Evolutionary conservation across 2,113 vertebrate species (phyloP).

Genomic region (Podarcis muralis): DNA sequence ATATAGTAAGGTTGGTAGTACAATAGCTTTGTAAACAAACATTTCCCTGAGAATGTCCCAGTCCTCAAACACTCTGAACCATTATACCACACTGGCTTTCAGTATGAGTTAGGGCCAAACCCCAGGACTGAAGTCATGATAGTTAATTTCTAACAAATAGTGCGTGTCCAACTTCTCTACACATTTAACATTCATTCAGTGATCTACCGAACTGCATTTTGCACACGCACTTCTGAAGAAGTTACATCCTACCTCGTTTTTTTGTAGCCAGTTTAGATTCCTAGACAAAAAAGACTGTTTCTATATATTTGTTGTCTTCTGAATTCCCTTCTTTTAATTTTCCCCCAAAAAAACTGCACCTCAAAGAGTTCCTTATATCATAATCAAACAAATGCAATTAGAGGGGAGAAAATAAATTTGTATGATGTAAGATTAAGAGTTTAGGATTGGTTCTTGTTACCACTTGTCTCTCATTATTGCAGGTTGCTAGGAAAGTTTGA

Average conservation of each 20-base stretch:
- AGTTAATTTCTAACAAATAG: neutral
- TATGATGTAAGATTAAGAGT: neutral
- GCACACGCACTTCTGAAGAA: neutral
- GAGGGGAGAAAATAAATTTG: neutral
- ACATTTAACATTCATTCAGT: neutral
- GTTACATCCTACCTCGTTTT: neutral
- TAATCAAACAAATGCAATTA: neutral
- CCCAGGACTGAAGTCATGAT: neutral
- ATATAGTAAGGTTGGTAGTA: no score
- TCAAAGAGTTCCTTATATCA: slow-evolving; percentile 1
- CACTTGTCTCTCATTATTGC: neutral
- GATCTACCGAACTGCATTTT: neutral
- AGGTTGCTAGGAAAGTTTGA: neutral
- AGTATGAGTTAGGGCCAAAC: neutral
- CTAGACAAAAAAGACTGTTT: neutral
- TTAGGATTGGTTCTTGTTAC: neutral
- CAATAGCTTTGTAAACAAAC: no score
- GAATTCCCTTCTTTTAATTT: neutral
- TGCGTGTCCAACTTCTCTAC: neutral
- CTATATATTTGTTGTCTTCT: neutral
- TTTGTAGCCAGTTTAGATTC: neutral
- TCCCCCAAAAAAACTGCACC: neutral
- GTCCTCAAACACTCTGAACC: no score
- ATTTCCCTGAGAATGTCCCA: no score
- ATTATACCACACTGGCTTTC: no score